Percentiles rank a stretch among this genome's conserved stretches.
These are phyloP conservation scores for Artemia sp. DNA, from an alignment of 2,888 invertebrate genomes.

Conservation along the genomic window DNA sequence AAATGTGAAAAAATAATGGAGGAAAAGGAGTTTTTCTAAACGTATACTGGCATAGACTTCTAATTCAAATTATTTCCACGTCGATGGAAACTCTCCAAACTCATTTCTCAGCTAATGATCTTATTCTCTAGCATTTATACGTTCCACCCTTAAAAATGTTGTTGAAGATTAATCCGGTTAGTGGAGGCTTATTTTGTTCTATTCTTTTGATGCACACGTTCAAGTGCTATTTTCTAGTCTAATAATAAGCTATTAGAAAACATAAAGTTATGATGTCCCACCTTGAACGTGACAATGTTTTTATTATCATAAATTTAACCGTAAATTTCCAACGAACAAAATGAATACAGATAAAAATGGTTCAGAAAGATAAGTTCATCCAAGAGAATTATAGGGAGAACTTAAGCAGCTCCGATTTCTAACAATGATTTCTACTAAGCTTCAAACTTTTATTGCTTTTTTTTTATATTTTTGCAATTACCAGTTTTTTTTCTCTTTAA, in stretches of 20 bases:
- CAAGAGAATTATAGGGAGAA: too few relatives aligned
- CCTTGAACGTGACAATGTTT: not conserved
- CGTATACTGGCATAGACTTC: not conserved
- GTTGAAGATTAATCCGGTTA: conserved; percentile 13
- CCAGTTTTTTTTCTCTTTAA: too few relatives aligned
- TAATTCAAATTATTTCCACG: conserved; percentile 11
- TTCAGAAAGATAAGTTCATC: too few relatives aligned
- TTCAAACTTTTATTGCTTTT: too few relatives aligned
- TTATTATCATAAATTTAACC: too few relatives aligned
- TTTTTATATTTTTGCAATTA: too few relatives aligned
- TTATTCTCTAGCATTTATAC: conserved; percentile 14
- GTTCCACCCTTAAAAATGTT: conserved; percentile 9
- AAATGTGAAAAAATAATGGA: too few relatives aligned
- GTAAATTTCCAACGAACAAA: too few relatives aligned
- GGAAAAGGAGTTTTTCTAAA: too few relatives aligned
- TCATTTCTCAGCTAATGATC: conserved; percentile 10
- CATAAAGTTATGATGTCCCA: not conserved
- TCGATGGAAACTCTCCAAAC: conserved; percentile 15
- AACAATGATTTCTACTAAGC: too few relatives aligned
- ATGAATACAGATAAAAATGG: too few relatives aligned
- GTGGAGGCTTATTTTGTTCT: conserved; percentile 9
- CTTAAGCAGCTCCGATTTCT: too few relatives aligned
- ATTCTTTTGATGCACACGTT: conserved; percentile 15
- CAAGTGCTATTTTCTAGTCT: conserved; percentile 12
- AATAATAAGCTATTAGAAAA: conserved; percentile 6